Evolutionary conservation across 2,797 vertebrate species (phyloP).

Genomic region (Cyprinodon diabolis): DNA sequence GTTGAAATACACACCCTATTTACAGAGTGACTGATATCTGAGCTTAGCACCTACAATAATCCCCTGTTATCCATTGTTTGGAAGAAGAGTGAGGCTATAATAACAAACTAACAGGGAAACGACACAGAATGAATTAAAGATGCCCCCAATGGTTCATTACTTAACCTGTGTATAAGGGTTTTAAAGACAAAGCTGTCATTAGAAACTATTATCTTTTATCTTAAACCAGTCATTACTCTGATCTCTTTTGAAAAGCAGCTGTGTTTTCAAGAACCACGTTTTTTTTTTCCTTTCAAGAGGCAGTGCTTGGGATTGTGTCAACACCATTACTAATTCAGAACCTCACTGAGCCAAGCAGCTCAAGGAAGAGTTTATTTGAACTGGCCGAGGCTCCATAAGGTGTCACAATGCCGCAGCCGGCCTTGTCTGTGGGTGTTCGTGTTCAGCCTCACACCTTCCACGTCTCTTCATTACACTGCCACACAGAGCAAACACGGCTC

Average conservation of each 20-base stretch:
- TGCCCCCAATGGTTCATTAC: not conserved
- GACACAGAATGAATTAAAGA: not conserved
- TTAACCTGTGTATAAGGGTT: not conserved
- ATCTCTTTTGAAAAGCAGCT: not conserved
- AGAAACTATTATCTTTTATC: not conserved
- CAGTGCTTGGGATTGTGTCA: constrained; percentile 47
- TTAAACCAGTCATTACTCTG: constrained; percentile 1
- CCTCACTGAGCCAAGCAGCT: constrained; percentile 4
- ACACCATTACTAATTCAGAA: constrained; percentile 66
- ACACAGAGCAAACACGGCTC: constrained; percentile 18
- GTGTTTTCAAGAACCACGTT: constrained; percentile 16
- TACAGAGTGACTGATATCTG: constrained; percentile 40
- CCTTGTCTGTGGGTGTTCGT: constrained; percentile 25
- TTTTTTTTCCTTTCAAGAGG: constrained; percentile 13
- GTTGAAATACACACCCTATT: constrained; percentile 50
- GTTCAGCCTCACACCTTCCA: constrained; percentile 66
- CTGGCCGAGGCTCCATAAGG: constrained; percentile 34
- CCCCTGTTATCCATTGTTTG: not conserved
- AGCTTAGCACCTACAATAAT: constrained; percentile 19
- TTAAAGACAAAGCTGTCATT: not conserved
- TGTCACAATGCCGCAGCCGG: constrained; percentile 37
- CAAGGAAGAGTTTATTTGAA: constrained; percentile 24
- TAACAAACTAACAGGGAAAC: not conserved
- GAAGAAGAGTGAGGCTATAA: not conserved
- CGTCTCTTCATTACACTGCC: constrained; percentile 48